Conservation (phyloP, 2,797 vertebrate genomes). For the Danio choprae region DNA sequence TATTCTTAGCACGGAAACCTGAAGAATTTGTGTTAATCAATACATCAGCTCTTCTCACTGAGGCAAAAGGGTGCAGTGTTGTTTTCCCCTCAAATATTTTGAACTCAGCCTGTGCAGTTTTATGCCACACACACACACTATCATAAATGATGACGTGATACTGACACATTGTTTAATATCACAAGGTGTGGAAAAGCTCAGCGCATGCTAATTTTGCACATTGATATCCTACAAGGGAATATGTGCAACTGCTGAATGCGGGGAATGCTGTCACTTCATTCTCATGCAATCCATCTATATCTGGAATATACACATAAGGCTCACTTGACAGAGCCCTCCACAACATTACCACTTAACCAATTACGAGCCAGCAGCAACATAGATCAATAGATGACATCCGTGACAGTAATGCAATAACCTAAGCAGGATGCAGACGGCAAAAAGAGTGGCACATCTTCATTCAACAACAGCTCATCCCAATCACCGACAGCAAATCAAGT, state of each 20-base stretch:
- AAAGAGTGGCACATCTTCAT: conserved; percentile 28
- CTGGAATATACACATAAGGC: conserved; percentile 2
- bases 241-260: not conserved
- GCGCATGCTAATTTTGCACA: conserved; percentile 18
- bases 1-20: conserved; percentile 7
- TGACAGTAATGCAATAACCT: conserved; percentile 43
- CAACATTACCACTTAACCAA: conserved; percentile 47
- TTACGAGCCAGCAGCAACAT: conserved; percentile 28
- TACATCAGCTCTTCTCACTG: conserved; percentile 28
- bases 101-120: not conserved
- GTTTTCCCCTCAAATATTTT: conserved; percentile 29
- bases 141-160: not conserved
- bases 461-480: conserved; percentile 11
- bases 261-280: conserved; percentile 2
- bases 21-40: conserved; percentile 28
- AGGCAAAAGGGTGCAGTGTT: conserved; percentile 23
- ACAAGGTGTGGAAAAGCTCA: conserved; percentile 24
- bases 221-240: conserved; percentile 3
- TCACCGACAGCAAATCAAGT: not conserved
- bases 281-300: conserved; percentile 32
- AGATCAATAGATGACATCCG: conserved; percentile 44
- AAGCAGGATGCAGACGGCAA: conserved; percentile 16
- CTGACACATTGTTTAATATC: not conserved
- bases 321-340: conserved; percentile 43
- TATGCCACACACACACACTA: not conserved